phyloP scores from a whole-genome alignment of 2,797 vertebrate species.

The Heteromormyrus szaboi region DNA sequence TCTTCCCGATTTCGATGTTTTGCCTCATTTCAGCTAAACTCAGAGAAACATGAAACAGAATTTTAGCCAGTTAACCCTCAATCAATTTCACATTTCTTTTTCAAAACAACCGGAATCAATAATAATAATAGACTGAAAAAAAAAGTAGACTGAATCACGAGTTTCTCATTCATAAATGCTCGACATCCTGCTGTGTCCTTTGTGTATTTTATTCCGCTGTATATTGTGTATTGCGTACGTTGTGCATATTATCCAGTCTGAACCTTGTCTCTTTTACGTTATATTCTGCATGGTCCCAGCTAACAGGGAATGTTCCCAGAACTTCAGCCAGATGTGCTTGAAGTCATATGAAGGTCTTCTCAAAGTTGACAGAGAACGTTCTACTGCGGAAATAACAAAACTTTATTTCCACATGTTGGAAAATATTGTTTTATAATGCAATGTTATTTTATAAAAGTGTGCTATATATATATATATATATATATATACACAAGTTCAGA shows the following conservation, averaged over 20 bases:
- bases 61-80: background rate
- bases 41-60: background rate
- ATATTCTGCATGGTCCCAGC: background rate
- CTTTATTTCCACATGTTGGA: background rate
- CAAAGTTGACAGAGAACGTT: background rate
- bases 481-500: too few species aligned
- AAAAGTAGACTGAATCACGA: background rate
- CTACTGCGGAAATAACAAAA: background rate
- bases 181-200: background rate
- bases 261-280: background rate
- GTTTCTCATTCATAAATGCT: background rate
- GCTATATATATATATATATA: too few species aligned
- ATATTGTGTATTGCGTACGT: background rate
- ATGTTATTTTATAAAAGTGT: background rate
- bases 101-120: background rate
- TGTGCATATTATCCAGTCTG: background rate
- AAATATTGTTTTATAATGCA: background rate
- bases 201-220: background rate
- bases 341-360: background rate
- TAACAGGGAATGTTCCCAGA: background rate
- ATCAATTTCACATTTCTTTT: background rate
- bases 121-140: background rate
- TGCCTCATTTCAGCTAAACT: background rate
- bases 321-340: background rate
- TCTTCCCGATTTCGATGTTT: constrained; percentile 12